phyloP scores from a whole-genome alignment of 2,888 invertebrate genomes.

The Melolontha melolontha region DNA sequence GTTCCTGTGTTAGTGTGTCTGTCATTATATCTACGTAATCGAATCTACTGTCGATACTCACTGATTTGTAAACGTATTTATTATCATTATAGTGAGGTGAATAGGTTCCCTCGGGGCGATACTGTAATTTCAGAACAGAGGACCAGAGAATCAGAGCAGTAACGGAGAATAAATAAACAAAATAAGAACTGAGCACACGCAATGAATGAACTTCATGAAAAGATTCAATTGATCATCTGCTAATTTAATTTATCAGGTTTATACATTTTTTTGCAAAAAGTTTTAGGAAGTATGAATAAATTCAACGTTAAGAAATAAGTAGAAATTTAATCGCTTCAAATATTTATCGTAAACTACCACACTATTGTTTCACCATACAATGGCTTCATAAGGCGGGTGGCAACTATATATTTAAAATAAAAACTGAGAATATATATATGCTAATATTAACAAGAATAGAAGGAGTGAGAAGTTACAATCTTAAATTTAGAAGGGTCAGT shows the following conservation, averaged over 20 bases:
- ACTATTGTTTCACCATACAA: too few relatives aligned
- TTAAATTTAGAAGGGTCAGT: too few relatives aligned
- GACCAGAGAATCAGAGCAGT: conserved; percentile 17
- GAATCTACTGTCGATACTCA: conserved; percentile 58
- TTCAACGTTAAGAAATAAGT: too few relatives aligned
- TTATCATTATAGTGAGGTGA: conserved; percentile 53
- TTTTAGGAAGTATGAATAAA: too few relatives aligned
- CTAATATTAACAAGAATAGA: too few relatives aligned
- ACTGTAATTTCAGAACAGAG: conserved; percentile 33
- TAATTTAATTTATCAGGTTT: conserved; percentile 20
- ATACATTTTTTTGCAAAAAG: too few relatives aligned
- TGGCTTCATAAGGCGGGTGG: too few relatives aligned
- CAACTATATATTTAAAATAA: too few relatives aligned
- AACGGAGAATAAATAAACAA: conserved; percentile 31
- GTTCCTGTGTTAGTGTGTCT: conserved; percentile 27
- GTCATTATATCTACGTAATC: conserved; percentile 58
- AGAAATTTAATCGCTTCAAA: too few relatives aligned
- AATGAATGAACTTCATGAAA: conserved; percentile 25
- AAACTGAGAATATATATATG: too few relatives aligned
- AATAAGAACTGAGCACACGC: not conserved
- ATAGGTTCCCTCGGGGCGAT: conserved; percentile 37
- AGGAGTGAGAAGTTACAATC: too few relatives aligned
- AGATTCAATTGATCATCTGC: conserved; percentile 4
- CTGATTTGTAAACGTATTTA: conserved; percentile 60
- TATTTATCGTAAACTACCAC: too few relatives aligned